Base-by-base conservation (phyloP, 1,140 invertebrate genomes). In the Thaumetopoea pityocampa region DNA sequence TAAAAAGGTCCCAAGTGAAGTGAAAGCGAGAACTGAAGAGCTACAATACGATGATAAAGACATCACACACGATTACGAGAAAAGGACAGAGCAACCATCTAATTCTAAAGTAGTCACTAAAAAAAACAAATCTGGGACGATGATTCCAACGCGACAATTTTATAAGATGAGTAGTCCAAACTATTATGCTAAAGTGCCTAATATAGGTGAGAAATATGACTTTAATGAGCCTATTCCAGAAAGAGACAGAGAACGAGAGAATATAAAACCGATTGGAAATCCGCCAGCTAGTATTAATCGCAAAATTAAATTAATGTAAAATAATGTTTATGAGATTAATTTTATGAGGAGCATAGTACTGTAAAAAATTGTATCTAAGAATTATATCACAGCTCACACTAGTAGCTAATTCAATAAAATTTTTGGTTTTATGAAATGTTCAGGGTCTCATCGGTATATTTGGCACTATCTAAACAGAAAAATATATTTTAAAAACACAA, bases 191-290 rank as follows among this genome's bases (percentile, higher is more conserved):
- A 67, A 59, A 9, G 29, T 70, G 9, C 68, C 77, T 1, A 50
- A 47, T 0, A 30, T 68, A 1, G 70, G 57, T 2, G 70, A 82
- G 23, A 64, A 51, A 33, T 82, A 77, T 17, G 54, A 77, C 32
- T 74, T 78, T 14, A 34, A 70, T 22, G 77, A 81, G 32, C 74
- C 74, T 0, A 17, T 81, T 4, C 77, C 77, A 27, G 74, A 74
- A 23, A 53, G 35, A 5, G 77, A 81, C 29, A 60, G 68, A 26
- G 50, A 63, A 34, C 48, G 54, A 5, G 68, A 78, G 18, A 41
- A 53, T 23, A 12, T 72, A 4, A 62, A 56, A 40, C 45, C 55
- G 11, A 43, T 64, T 4, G 48, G 38, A 1, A 63, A 60, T 38
- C 68, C 59, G 11, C 57, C 61, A 0, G 56, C 66, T 4, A 58